Percentiles rank a stretch among this genome's conserved stretches.
Conservation (phyloP, 2,888 invertebrate genomes). For the Adelognathus sp. region DNA sequence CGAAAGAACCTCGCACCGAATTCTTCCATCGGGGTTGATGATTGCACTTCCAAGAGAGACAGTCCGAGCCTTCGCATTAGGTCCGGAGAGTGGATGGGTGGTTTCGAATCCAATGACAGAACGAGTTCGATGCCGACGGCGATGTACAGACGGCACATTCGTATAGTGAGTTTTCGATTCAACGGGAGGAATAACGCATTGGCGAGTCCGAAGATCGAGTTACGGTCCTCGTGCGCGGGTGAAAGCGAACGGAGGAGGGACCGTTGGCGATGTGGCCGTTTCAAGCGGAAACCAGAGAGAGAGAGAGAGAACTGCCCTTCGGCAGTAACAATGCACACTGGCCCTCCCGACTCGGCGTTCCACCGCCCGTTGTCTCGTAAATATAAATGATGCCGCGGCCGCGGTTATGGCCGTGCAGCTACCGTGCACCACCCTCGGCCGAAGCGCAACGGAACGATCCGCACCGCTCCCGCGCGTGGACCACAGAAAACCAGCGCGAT, state of each 20-base stretch:
- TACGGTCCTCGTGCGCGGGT: constrained; percentile 33
- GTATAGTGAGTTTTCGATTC: constrained; percentile 54
- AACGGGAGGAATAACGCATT: not conserved
- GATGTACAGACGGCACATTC: constrained; percentile 51
- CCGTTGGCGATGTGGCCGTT: constrained; percentile 35
- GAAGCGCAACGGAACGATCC: constrained; percentile 59
- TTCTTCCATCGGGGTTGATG: not conserved
- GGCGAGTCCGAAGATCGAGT: constrained; percentile 6
- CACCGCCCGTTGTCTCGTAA: constrained; percentile 76
- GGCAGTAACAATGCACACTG: constrained; percentile 64
- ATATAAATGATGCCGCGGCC: constrained; percentile 80
- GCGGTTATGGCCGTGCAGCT: constrained; percentile 76
- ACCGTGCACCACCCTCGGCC: constrained; percentile 71
- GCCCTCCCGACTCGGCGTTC: constrained; percentile 50
- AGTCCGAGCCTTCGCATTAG: not conserved
- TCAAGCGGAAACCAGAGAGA: no score
- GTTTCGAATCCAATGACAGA: not conserved
- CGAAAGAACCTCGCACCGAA: no score
- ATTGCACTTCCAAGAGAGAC: not conserved
- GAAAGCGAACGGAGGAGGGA: constrained; percentile 44
- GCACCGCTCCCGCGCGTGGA: constrained; percentile 9
- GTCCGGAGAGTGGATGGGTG: constrained; percentile 1
- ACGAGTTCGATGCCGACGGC: constrained; percentile 68
- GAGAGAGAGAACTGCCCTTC: constrained; percentile 54
- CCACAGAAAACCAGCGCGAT: constrained; percentile 33